Percentiles rank a stretch among this genome's conserved stretches.
Conservation (phyloP, 2,113 vertebrate genomes). For the Platysteira castanea region DNA sequence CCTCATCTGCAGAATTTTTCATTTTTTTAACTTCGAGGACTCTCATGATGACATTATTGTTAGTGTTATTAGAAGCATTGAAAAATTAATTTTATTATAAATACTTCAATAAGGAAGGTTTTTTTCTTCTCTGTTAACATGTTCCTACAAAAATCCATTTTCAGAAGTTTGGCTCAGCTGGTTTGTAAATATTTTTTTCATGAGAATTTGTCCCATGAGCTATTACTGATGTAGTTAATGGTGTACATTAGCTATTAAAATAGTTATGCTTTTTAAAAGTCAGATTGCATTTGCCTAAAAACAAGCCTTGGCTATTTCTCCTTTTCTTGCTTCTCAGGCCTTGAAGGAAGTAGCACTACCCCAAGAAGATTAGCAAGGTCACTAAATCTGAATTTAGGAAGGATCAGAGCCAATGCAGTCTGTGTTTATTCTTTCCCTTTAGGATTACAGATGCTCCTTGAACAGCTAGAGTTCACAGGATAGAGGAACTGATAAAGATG, state of each 20-base stretch:
- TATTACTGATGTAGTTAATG: neutral
- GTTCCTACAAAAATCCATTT: neutral
- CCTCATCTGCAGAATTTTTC: neutral
- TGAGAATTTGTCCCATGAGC: neutral
- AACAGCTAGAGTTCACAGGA: neutral
- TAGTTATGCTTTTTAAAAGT: neutral
- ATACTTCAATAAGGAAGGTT: neutral
- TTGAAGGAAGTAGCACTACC: neutral
- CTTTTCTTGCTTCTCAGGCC: neutral
- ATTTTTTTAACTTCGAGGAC: neutral
- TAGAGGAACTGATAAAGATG: neutral
- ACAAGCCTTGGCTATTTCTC: neutral
- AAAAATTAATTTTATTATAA: neutral
- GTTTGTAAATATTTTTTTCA: neutral
- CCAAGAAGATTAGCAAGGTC: neutral
- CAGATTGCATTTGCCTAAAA: neutral
- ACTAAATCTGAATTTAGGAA: neutral
- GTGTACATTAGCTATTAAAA: neutral
- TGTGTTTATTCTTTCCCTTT: neutral
- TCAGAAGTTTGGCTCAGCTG: neutral
- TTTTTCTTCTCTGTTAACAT: neutral
- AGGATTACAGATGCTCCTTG: neutral
- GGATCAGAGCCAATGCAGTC: neutral
- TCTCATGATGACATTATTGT: neutral
- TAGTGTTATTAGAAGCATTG: neutral